phyloP scores from a whole-genome alignment of 2,888 invertebrate species.

The Aromia moschata region DNA sequence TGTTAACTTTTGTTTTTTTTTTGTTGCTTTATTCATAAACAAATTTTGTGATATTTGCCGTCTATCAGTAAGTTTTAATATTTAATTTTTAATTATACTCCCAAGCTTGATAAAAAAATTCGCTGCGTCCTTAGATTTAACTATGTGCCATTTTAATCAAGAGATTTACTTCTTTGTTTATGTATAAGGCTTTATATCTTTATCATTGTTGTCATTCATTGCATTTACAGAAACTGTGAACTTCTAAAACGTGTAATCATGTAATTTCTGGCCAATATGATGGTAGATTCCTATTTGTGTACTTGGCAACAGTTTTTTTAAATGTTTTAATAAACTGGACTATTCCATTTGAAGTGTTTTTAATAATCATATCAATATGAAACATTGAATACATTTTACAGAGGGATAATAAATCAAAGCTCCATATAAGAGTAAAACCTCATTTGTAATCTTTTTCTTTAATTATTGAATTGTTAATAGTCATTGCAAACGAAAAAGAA shows the following conservation, averaged over 20 bases:
- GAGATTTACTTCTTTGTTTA: conserved; percentile 31
- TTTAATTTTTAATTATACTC: conserved; percentile 19
- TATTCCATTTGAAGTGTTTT: no score
- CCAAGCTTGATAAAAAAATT: conserved; percentile 27
- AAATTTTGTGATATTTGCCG: conserved; percentile 29
- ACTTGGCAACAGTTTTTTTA: no score
- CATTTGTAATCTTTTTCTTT: no score
- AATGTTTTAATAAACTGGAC: no score
- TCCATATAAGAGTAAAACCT: no score
- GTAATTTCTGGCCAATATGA: no score
- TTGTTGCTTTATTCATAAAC: conserved; percentile 33
- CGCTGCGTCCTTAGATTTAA: conserved; percentile 26
- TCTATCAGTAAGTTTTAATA: conserved; percentile 5
- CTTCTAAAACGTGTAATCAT: conserved; percentile 10
- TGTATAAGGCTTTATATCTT: conserved; percentile 26
- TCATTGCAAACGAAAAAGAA: no score
- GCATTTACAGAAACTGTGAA: not conserved
- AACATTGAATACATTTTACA: no score
- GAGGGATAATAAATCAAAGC: no score
- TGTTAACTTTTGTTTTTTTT: not conserved
- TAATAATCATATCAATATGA: no score
- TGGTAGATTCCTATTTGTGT: no score
- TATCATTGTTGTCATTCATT: conserved; percentile 3
- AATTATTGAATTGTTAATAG: no score
- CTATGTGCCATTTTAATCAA: conserved; percentile 38